Evolutionary conservation across 53 echinoderm and acorn worm genomes (phyloP), one percentile per base, ranked within the genome.

Genomic region (Actinopyga echinites): DNA sequence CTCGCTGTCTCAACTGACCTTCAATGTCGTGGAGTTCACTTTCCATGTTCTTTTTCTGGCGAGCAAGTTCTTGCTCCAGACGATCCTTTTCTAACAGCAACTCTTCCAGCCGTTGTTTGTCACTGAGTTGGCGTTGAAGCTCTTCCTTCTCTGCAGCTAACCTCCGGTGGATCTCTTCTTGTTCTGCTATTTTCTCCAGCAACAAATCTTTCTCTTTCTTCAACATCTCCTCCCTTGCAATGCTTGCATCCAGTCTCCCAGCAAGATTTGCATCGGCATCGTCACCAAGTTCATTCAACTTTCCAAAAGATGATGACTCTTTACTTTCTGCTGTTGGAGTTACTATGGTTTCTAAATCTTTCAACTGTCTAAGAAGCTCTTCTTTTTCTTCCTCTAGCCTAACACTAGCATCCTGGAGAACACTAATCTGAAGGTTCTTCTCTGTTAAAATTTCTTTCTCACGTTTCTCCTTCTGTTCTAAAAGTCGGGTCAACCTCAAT

Each of bases 361-460:
- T 65, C 68, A 58, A 49, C 54, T 77, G 32, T 1, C 30, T 43
- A 6, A 54, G 56, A 10, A 99, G 87, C 64, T 86, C 88, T 42
- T 87, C 88, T 57, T 87, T 94, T 66, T 92, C 94, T 10, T 85
- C 30, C 28, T 92, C 94, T 30, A 95, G 81, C 53, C 88, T 83
- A 79, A 91, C 92, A 38, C 86, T 94, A 65, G 88, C 94, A 59
- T 99, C 99, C 84, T 99, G 99, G 28, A 99, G 87, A 36, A 99
- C 75, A 32, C 99, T 89, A 17, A 99, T 99, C 89, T 99, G 99
- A 8, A 88, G 89, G 30, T 87, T 95, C 75, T 99, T 99, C 78
- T 99, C 99, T 1, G 99, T 95, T 11, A 95, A 79, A 28, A 99
- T 99, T 73, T 99, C 99, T 45, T 95, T 92, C 42, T 99, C 99